These are phyloP conservation scores for Aphis gossypii DNA, from an alignment of 1,140 invertebrate genomes.

Conservation along the genomic window DNA sequence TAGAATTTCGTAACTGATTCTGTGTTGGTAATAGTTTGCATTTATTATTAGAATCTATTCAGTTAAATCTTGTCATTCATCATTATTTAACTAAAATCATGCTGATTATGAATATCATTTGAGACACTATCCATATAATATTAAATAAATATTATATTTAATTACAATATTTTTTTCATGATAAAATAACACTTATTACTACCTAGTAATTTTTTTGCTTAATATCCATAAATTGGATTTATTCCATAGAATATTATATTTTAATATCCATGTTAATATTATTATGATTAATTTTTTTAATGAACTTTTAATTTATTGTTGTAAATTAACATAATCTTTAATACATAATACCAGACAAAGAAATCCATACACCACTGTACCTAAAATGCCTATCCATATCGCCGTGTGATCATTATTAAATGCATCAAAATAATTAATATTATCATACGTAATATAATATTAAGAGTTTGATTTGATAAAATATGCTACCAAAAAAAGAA, in stretches of 20 bases:
- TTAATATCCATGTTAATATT: neutral
- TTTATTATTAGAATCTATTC: neutral
- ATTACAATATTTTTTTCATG: neutral
- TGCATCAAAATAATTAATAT: neutral
- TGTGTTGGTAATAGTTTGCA: neutral
- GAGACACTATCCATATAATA: neutral
- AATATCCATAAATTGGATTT: neutral
- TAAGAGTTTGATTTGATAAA: neutral
- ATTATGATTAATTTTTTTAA: neutral
- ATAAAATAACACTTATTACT: neutral
- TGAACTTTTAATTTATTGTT: neutral
- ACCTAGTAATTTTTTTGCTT: neutral
- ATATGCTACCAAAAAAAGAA: neutral
- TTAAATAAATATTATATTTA: neutral
- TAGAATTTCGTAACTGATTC: neutral
- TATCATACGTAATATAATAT: neutral
- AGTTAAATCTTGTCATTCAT: too few relatives aligned
- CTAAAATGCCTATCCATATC: conserved; percentile 9
- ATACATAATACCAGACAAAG: neutral
- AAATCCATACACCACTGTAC: neutral
- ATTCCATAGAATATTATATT: neutral
- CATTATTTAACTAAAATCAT: too few relatives aligned
- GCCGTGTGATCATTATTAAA: neutral
- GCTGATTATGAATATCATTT: too few relatives aligned
- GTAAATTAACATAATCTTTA: neutral